These are phyloP conservation scores for Globicephala melas DNA, from an alignment of 2,113 vertebrate species.

Conservation along the genomic window DNA sequence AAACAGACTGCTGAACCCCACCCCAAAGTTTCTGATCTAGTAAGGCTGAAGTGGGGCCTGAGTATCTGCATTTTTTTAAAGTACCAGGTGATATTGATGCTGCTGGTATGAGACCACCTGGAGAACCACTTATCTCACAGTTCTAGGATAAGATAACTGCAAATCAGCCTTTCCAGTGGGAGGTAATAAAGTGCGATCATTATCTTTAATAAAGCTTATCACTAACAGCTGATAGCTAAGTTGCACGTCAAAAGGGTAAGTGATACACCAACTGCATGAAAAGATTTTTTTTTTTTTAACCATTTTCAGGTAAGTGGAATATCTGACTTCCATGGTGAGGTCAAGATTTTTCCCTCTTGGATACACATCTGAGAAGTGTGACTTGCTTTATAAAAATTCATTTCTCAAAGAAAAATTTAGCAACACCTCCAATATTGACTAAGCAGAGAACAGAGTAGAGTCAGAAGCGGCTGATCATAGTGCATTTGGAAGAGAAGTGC, in stretches of 20 bases:
- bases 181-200: background rate
- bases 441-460: background rate
- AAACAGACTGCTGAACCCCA: background rate
- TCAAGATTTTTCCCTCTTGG: background rate
- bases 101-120: background rate
- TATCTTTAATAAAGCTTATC: constrained; percentile 24
- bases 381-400: constrained; percentile 33
- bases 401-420: constrained; percentile 42
- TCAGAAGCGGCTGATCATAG: background rate
- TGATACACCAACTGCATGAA: background rate
- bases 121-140: background rate
- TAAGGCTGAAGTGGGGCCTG: background rate
- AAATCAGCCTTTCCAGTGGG: background rate
- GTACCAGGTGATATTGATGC: background rate
- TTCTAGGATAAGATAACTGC: background rate
- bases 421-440: background rate
- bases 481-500: background rate
- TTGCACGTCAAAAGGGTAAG: background rate
- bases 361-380: background rate
- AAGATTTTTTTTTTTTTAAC: background rate
- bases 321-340: background rate
- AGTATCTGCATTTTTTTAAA: constrained; percentile 37
- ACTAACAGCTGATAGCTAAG: background rate
- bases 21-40: background rate
- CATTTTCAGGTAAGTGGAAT: background rate